These are phyloP conservation scores for Astyanax mexicanus DNA, from an alignment of 2,797 vertebrate genomes.

Conservation along the genomic window DNA sequence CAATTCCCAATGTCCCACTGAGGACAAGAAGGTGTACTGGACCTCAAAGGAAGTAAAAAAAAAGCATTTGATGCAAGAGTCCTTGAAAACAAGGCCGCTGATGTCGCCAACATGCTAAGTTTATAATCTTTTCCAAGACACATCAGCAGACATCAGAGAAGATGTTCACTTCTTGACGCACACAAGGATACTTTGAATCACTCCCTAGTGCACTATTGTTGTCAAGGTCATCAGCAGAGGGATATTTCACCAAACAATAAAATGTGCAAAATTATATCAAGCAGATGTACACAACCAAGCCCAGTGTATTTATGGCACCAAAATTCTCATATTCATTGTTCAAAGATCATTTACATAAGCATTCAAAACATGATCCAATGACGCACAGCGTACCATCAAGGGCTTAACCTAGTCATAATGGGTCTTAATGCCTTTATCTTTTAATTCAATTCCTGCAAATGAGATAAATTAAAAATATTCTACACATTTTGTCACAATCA, in stretches of 20 bases:
- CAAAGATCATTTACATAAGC: conserved; percentile 14
- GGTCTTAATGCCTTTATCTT: too few relatives aligned
- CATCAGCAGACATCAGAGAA: conserved; percentile 43
- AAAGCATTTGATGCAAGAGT: conserved; percentile 23
- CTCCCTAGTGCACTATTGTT: conserved; percentile 48
- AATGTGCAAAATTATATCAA: conserved; percentile 33
- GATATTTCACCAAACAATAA: conserved; percentile 50
- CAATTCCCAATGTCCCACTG: conserved; percentile 20
- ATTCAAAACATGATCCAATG: conserved; percentile 24
- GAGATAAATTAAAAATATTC: too few relatives aligned
- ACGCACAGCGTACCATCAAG: neutral
- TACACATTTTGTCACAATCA: too few relatives aligned
- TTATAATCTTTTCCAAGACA: conserved; percentile 43
- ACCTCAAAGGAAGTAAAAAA: conserved; percentile 47
- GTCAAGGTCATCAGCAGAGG: conserved; percentile 43
- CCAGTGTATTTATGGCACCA: conserved; percentile 14
- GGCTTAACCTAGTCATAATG: too few relatives aligned
- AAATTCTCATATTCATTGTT: conserved; percentile 3
- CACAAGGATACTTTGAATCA: conserved; percentile 39
- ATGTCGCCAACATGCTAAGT: conserved; percentile 37
- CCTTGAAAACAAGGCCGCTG: conserved; percentile 41
- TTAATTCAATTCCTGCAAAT: too few relatives aligned
- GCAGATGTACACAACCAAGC: conserved; percentile 20
- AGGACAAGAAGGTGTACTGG: conserved; percentile 15
- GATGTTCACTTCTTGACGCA: conserved; percentile 53